These are phyloP conservation scores for Synanthedon myopaeformis DNA, from an alignment of 2,888 invertebrate species.

Conservation along the genomic window DNA sequence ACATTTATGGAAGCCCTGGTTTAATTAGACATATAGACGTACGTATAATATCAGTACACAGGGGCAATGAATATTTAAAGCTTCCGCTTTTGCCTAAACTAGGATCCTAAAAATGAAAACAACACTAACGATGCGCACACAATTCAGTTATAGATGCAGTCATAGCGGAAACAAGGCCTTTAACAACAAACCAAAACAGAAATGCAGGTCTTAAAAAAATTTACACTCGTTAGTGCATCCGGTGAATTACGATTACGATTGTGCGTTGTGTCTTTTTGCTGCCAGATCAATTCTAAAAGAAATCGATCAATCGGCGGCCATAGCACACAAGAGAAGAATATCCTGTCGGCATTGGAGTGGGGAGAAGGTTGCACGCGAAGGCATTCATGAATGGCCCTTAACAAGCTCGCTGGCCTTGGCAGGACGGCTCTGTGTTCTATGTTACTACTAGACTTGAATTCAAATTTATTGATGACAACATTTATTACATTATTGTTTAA, in stretches of 20 bases:
- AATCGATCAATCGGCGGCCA: slow-evolving; percentile 53
- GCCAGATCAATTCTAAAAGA: slow-evolving; percentile 40
- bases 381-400: slow-evolving; percentile 67
- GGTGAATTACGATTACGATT: slow-evolving; percentile 63
- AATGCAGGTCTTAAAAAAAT: slow-evolving; percentile 42
- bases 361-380: slow-evolving; percentile 37
- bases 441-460: slow-evolving; percentile 9
- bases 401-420: slow-evolving; percentile 67
- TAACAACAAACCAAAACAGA: slow-evolving; percentile 52
- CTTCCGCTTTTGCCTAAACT: neutral
- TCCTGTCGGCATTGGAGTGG: slow-evolving; percentile 42
- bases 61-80: too few species aligned
- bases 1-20: too few species aligned
- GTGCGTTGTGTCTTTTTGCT: slow-evolving; percentile 50
- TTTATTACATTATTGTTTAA: neutral
- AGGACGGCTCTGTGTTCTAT: slow-evolving; percentile 30
- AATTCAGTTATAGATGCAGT: slow-evolving; percentile 11
- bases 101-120: too few species aligned
- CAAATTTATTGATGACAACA: slow-evolving; percentile 2
- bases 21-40: too few species aligned
- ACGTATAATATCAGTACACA: too few species aligned
- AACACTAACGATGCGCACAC: neutral
- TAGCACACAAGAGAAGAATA: slow-evolving; percentile 53
- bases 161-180: slow-evolving; percentile 41
- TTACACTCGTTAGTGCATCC: slow-evolving; percentile 67